Evolutionary conservation across 1,140 invertebrate species (phyloP), one percentile per base, ranked within the genome.

Genomic region (Papilio machaon): DNA sequence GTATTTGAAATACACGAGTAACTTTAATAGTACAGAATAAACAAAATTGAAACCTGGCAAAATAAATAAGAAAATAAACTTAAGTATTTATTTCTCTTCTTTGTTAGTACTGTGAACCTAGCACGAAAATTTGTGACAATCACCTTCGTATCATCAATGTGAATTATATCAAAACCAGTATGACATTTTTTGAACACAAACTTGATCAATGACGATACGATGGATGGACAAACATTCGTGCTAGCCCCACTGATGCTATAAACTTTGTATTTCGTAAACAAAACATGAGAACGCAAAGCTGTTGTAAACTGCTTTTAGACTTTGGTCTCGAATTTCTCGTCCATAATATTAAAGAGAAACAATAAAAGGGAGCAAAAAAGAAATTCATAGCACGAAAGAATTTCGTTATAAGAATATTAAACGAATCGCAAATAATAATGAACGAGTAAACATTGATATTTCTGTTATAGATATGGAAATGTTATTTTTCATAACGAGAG

Each of bases 391-490:
- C 64, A 70, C 64, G 64, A 70, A 70, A 70, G 64, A 70, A 70
- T 35, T 35, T 35, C 64, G 30, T 35, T 38, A 23, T 2, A 35
- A 70, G 64, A 70, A 70, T 70, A 70, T 70, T 70, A 70, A 70
- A 70, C 64, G 64, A 70, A 70, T 70, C 64, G 60, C 30, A 64
- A 23, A 35, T 30, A 70, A 70, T 35, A 70, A 70, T 70, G 23
- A 70, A 64, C 60, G 19, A 35, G 64, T 70, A 70, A 64, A 70
- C 17, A 70, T 70, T 70, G 64, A 70, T 70, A 70, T 70, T 70
- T 70, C 64, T 70, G 64, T 38, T 70, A 70, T 70, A 38, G 64
- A 70, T 30, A 70, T 70, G 64, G 30, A 35, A 70, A 70, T 70
- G 30, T 70, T 70, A 70, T 70, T 70, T 70, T 70, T 70, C 64